Percentiles rank a stretch among this genome's conserved stretches.
Evolutionary conservation across 30 jellyfish, hydroid and myxozoan species (phyloP).

Genomic region (Aurelia sp.): DNA sequence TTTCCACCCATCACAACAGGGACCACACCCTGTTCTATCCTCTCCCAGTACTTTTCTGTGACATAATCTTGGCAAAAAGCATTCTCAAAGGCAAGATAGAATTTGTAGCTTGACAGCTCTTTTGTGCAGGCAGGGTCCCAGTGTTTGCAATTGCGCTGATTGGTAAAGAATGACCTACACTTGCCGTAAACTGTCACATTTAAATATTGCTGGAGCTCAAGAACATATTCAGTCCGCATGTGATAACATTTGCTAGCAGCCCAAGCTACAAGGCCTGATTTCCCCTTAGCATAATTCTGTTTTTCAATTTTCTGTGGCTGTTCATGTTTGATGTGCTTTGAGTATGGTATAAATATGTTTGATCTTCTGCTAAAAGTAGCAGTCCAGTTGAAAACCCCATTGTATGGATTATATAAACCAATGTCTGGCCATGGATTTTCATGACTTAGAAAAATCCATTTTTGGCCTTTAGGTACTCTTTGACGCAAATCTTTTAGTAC

Average conservation of each 20-base stretch:
- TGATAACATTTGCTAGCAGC: slow-evolving; percentile 79
- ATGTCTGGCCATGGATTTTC: slow-evolving; percentile 75
- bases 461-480: slow-evolving; percentile 59
- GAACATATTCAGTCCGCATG: slow-evolving; percentile 71
- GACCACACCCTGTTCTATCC: slow-evolving; percentile 59
- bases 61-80: slow-evolving; percentile 88
- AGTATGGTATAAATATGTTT: slow-evolving; percentile 74
- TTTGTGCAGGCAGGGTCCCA: slow-evolving; percentile 52
- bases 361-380: slow-evolving; percentile 82
- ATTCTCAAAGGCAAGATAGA: slow-evolving; percentile 85
- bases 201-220: slow-evolving; percentile 72
- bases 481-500: slow-evolving; percentile 38
- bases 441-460: slow-evolving; percentile 96
- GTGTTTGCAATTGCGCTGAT: slow-evolving; percentile 67
- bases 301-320: neutral
- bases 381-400: slow-evolving; percentile 93
- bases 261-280: slow-evolving; percentile 76
- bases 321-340: neutral
- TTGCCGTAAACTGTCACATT: slow-evolving; percentile 85
- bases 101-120: slow-evolving; percentile 62
- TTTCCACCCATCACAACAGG: slow-evolving; percentile 91
- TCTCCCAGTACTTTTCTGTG: slow-evolving; percentile 85
- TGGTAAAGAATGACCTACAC: slow-evolving; percentile 67
- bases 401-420: slow-evolving; percentile 66
- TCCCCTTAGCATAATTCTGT: slow-evolving; percentile 78